phyloP scores from a whole-genome alignment of 2,888 invertebrate genomes.

The Dorcus hopei region DNA sequence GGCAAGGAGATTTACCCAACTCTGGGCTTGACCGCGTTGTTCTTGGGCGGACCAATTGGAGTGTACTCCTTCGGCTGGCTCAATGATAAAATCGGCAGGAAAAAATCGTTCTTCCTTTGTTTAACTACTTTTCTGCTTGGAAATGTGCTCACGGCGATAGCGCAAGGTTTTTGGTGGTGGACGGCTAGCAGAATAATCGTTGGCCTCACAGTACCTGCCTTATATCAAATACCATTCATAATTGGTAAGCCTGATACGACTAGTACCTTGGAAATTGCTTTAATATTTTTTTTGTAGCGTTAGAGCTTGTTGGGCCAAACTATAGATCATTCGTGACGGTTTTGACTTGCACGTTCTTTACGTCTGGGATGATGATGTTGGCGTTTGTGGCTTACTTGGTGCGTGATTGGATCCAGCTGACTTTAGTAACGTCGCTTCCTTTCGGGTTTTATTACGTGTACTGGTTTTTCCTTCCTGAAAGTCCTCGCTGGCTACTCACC shows the following conservation, averaged over 20 bases:
- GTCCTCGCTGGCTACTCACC: constrained; percentile 87
- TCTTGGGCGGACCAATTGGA: constrained; percentile 85
- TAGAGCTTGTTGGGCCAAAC: constrained; percentile 87
- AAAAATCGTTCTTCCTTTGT: constrained; percentile 82
- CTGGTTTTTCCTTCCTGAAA: constrained; percentile 85
- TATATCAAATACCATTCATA: constrained; percentile 92
- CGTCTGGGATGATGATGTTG: constrained; percentile 78
- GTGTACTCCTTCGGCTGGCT: constrained; percentile 83
- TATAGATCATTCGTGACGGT: constrained; percentile 90
- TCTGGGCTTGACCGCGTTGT: constrained; percentile 79
- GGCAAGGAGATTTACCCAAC: constrained; percentile 84
- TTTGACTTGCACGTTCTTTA: constrained; percentile 89
- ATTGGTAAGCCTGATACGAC: constrained; percentile 68
- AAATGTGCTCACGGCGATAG: constrained; percentile 75
- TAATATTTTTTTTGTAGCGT: constrained; percentile 57
- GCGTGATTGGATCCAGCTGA: constrained; percentile 78
- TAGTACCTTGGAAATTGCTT: too few relatives aligned
- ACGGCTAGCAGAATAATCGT: constrained; percentile 75
- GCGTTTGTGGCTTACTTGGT: constrained; percentile 82
- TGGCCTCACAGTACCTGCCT: constrained; percentile 88
- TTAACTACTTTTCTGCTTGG: constrained; percentile 77
- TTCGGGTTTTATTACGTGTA: constrained; percentile 82
- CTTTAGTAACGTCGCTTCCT: constrained; percentile 79
- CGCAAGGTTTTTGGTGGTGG: constrained; percentile 81
- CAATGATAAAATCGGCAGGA: constrained; percentile 83